These are phyloP conservation scores for Lymantria dispar DNA, from an alignment of 2,888 invertebrate species.

Conservation along the genomic window DNA sequence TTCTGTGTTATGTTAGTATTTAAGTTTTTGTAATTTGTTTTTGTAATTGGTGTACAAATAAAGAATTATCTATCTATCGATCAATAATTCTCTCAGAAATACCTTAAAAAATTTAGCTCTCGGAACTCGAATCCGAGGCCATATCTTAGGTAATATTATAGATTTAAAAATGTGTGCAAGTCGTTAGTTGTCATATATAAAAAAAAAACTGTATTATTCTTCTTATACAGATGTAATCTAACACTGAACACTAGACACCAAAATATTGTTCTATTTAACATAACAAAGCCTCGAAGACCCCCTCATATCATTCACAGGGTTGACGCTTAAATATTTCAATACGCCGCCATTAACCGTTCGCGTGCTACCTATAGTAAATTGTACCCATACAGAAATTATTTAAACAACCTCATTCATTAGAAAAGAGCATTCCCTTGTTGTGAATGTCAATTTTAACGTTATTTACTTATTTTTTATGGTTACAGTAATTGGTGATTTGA, in stretches of 20 bases:
- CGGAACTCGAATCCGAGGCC: too few species aligned
- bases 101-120: too few species aligned
- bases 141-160: too few species aligned
- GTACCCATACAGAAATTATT: constrained; percentile 39
- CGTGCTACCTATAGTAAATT: constrained; percentile 32
- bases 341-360: constrained; percentile 32
- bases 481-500: constrained; percentile 45
- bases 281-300: constrained; percentile 3
- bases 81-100: too few species aligned
- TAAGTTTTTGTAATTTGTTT: too few species aligned
- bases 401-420: constrained; percentile 53
- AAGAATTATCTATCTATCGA: too few species aligned
- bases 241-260: constrained; percentile 1
- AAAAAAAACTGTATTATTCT: too few species aligned
- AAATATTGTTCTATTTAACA: constrained; percentile 10
- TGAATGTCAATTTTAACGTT: constrained; percentile 24
- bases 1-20: too few species aligned
- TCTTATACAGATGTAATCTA: too few species aligned
- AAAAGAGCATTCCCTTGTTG: constrained; percentile 56
- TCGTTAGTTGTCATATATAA: too few species aligned
- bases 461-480: constrained; percentile 21
- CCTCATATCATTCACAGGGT: constrained; percentile 9
- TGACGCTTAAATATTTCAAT: constrained; percentile 35
- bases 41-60: too few species aligned
- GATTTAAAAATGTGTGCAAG: too few species aligned